Conservation (phyloP, 2,888 invertebrate species). For the Penaeus monodon region DNA sequence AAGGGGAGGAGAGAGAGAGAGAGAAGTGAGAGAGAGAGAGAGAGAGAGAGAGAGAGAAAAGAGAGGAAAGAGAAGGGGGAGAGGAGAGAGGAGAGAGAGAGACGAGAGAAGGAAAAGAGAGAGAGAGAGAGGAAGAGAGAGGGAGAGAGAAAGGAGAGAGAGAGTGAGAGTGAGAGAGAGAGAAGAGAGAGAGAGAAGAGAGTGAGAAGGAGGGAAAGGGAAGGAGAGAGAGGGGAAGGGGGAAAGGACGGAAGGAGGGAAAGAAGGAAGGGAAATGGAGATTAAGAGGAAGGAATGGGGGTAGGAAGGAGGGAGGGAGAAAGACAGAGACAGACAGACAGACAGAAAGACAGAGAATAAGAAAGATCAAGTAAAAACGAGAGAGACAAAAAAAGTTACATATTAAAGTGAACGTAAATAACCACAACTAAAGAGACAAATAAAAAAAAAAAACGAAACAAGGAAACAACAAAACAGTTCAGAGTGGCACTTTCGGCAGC, state of each 20-base stretch:
- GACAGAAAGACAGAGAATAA: neutral
- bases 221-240: neutral
- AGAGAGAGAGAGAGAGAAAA: neutral
- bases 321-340: neutral
- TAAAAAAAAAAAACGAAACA: too few species aligned
- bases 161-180: too few species aligned
- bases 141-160: neutral
- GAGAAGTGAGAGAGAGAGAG: neutral
- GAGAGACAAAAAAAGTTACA: neutral
- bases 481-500: too few species aligned
- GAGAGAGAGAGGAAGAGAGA: neutral
- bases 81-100: neutral
- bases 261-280: neutral
- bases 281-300: neutral
- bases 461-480: too few species aligned
- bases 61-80: neutral
- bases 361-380: too few species aligned
- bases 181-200: neutral
- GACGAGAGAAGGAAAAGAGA: neutral
- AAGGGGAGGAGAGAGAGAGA: neutral
- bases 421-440: neutral
- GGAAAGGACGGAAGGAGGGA: too few species aligned
- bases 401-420: neutral
- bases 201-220: neutral
- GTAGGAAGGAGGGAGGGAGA: neutral